Percentiles rank a stretch among this genome's conserved stretches.
Evolutionary conservation across 1,140 invertebrate species (phyloP).

Genomic region (Amyelois transitella): DNA sequence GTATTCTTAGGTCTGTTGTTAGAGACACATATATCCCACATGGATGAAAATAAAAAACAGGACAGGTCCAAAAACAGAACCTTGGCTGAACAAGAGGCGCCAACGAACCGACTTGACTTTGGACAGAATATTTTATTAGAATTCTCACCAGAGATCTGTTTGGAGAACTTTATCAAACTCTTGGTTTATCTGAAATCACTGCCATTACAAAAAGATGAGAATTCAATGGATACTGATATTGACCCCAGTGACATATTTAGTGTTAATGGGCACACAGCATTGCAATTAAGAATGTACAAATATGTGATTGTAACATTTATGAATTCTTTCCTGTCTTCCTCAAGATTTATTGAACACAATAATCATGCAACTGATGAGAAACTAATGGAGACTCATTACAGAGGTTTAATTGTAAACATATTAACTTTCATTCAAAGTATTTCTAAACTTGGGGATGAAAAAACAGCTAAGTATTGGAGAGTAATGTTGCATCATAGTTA

Average conservation of each 20-base stretch:
- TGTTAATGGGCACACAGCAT: slow-evolving; percentile 78
- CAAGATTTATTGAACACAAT: slow-evolving; percentile 81
- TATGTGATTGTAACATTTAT: slow-evolving; percentile 84
- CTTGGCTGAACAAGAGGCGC: slow-evolving; percentile 57
- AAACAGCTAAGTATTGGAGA: slow-evolving; percentile 85
- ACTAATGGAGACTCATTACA: slow-evolving; percentile 77
- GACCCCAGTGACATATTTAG: slow-evolving; percentile 79
- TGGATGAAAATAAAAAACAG: slow-evolving; percentile 60
- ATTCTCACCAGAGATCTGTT: slow-evolving; percentile 78
- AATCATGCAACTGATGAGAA: slow-evolving; percentile 67
- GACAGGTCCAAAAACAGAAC: slow-evolving; percentile 37
- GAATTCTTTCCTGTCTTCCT: slow-evolving; percentile 78
- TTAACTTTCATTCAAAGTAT: slow-evolving; percentile 80
- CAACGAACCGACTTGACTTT: slow-evolving; percentile 79
- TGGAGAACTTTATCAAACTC: slow-evolving; percentile 80
- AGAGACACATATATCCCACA: slow-evolving; percentile 79
- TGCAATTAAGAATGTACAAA: slow-evolving; percentile 88
- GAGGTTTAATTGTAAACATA: slow-evolving; percentile 80
- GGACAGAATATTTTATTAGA: slow-evolving; percentile 79
- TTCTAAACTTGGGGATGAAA: slow-evolving; percentile 76
- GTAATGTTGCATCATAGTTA: slow-evolving; percentile 84
- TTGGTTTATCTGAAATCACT: slow-evolving; percentile 79
- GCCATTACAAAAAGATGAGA: slow-evolving; percentile 77
- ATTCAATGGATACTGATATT: slow-evolving; percentile 44
- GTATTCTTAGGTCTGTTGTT: slow-evolving; percentile 82